A percentile compares a stretch with the other conserved stretches of the same genome.
Conservation (phyloP, 2,888 invertebrate genomes). For the Zaprionus bogoriensis region DNA sequence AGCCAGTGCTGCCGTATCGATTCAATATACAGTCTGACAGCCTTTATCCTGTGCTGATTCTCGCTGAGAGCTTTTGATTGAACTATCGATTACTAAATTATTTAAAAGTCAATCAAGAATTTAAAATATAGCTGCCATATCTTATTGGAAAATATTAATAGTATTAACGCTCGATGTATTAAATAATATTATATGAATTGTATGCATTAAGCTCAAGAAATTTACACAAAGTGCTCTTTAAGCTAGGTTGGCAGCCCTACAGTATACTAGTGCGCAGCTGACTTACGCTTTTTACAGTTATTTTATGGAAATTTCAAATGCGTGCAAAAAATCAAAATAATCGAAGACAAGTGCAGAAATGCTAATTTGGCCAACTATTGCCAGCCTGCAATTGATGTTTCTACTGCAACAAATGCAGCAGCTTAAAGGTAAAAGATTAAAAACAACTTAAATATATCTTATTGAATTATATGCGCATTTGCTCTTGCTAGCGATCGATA, state of each 20-base stretch:
- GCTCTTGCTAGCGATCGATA: conserved; percentile 31
- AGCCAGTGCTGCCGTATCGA: conserved; percentile 45
- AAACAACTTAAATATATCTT: no score
- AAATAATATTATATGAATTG: no score
- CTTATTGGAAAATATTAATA: no score
- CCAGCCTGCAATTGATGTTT: conserved; percentile 16
- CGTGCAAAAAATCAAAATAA: conserved; percentile 6
- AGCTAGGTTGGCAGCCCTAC: not conserved
- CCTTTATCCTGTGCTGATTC: no score
- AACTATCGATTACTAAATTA: no score
- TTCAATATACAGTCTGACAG: no score
- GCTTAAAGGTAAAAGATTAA: conserved; percentile 10
- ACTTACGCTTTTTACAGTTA: conserved; percentile 14
- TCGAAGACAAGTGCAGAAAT: conserved; percentile 36
- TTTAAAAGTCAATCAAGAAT: no score
- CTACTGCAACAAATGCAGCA: conserved; percentile 9
- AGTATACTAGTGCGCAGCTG: conserved; percentile 5
- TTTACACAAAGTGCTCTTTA: no score
- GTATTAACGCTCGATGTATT: no score
- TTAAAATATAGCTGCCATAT: no score
- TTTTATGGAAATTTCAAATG: conserved; percentile 20
- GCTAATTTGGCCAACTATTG: conserved; percentile 33
- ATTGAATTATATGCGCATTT: not conserved
- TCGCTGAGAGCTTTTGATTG: no score
- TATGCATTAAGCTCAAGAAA: no score